A percentile compares a stretch with the other conserved stretches of the same genome.
These are phyloP conservation scores for Crematogaster levior DNA, from an alignment of 2,888 invertebrate species.

Conservation along the genomic window DNA sequence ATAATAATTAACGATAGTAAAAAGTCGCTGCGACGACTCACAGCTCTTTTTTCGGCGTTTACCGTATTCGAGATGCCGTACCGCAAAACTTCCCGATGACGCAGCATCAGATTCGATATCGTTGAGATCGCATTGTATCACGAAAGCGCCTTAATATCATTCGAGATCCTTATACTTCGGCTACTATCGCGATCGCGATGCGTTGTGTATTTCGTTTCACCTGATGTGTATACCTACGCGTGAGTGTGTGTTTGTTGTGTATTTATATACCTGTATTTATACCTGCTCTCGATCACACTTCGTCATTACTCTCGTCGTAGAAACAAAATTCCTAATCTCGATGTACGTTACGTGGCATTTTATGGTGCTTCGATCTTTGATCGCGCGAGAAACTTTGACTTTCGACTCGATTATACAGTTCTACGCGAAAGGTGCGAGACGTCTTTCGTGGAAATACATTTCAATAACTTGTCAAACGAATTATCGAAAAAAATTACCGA, in stretches of 20 bases:
- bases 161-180: constrained; percentile 29
- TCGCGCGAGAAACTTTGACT: constrained; percentile 1
- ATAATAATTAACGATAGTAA: constrained; percentile 15
- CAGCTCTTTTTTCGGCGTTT: constrained; percentile 24
- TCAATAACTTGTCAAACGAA: background rate
- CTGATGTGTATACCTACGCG: background rate
- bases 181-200: constrained; percentile 34
- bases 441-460: background rate
- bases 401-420: background rate
- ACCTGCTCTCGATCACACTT: background rate
- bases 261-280: background rate
- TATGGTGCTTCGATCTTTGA: background rate
- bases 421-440: background rate
- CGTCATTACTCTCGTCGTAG: background rate
- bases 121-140: constrained; percentile 23
- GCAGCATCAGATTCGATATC: constrained; percentile 38
- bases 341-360: constrained; percentile 2
- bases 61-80: constrained; percentile 21
- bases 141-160: constrained; percentile 39
- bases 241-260: background rate
- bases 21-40: background rate
- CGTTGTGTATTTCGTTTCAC: constrained; percentile 23
- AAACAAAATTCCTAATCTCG: constrained; percentile 24
- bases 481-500: background rate
- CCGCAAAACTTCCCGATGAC: constrained; percentile 18